These are phyloP conservation scores for Morpho helenor DNA, from an alignment of 2,888 invertebrate genomes.

Conservation along the genomic window DNA sequence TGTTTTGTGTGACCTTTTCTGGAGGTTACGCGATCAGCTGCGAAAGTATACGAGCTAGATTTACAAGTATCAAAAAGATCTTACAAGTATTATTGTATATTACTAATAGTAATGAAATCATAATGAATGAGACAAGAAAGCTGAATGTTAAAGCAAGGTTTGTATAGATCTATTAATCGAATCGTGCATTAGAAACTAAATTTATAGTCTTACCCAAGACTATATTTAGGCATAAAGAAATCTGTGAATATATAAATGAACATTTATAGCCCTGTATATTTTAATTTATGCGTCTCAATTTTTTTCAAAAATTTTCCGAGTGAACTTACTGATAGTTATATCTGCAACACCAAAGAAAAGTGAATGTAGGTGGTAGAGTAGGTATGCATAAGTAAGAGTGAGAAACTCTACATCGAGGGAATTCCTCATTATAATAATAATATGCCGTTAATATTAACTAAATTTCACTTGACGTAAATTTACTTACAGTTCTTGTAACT, in stretches of 20 bases:
- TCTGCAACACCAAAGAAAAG: slow-evolving; percentile 61
- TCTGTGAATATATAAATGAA: no score
- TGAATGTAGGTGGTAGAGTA: slow-evolving; percentile 59
- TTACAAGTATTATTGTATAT: no score
- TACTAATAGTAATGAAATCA: no score
- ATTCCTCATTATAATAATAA: slow-evolving; percentile 17
- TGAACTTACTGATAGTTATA: not conserved
- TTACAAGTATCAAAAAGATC: not conserved
- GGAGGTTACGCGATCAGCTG: slow-evolving; percentile 58
- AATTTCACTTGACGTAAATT: slow-evolving; percentile 15
- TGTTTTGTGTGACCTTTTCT: slow-evolving; percentile 29
- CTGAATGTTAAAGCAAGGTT: no score
- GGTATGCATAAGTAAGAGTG: slow-evolving; percentile 48
- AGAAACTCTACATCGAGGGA: slow-evolving; percentile 35
- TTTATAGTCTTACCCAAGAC: no score
- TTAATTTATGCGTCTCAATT: no score
- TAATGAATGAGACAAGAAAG: not conserved
- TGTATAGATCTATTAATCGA: no score
- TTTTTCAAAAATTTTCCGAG: no score
- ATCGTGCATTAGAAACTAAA: no score
- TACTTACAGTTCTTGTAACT: not conserved
- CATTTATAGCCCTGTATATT: no score
- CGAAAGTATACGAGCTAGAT: slow-evolving; percentile 49
- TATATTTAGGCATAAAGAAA: no score
- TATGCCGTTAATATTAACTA: slow-evolving; percentile 16